Conservation (phyloP, 2,888 invertebrate genomes). For the Agrochola lychnidis region DNA sequence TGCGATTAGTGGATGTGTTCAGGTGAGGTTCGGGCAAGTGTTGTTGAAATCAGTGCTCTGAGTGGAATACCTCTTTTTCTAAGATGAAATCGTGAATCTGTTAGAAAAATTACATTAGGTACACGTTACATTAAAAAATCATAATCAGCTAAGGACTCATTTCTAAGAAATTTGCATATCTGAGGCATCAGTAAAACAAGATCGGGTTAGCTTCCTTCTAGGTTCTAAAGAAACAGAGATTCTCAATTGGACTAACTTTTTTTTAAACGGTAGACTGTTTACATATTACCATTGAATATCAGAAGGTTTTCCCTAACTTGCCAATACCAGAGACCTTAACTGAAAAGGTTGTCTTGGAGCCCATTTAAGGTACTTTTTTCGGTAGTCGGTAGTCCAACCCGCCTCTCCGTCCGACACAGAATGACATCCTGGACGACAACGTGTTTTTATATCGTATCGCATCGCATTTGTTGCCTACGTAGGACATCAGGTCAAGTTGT, state of each 20-base stretch:
- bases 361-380: background rate
- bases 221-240: background rate
- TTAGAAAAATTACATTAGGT: background rate
- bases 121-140: background rate
- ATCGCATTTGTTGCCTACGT: background rate
- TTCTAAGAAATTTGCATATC: background rate
- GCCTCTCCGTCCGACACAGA: background rate
- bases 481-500: background rate
- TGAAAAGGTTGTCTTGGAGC: background rate
- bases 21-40: too few relatives aligned
- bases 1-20: too few relatives aligned
- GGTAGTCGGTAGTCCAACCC: background rate
- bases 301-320: background rate
- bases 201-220: background rate
- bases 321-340: background rate
- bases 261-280: background rate
- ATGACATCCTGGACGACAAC: background rate
- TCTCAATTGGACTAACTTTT: background rate
- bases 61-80: too few relatives aligned
- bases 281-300: too few relatives aligned
- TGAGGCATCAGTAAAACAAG: background rate
- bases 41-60: too few relatives aligned
- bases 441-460: constrained; percentile 5
- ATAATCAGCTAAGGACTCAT: background rate
- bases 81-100: background rate